Evolutionary conservation across 2,888 invertebrate genomes (phyloP).

Genomic region (Phyto melanocephala): DNA sequence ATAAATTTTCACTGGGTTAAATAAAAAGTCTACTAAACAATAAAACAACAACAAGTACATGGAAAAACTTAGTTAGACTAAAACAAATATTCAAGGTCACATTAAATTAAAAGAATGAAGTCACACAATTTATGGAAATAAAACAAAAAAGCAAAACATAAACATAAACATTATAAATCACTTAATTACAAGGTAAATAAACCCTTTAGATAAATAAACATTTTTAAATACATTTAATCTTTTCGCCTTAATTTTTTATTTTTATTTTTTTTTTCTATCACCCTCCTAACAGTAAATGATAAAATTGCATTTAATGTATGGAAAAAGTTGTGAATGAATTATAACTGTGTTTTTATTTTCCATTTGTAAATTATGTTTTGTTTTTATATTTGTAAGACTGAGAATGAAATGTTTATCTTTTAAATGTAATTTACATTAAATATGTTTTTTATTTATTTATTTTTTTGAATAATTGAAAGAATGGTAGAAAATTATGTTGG

Average conservation of each 20-base stretch:
- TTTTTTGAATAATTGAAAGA: not conserved
- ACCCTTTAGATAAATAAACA: slow-evolving; percentile 51
- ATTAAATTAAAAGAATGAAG: slow-evolving; percentile 49
- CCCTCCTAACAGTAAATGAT: not conserved
- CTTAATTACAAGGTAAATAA: slow-evolving; percentile 62
- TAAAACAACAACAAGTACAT: slow-evolving; percentile 15
- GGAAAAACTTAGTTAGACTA: slow-evolving; percentile 41
- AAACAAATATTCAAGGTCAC: slow-evolving; percentile 61
- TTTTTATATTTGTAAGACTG: slow-evolving; percentile 20
- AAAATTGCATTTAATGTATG: slow-evolving; percentile 31
- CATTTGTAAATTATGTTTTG: not conserved
- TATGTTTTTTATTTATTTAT: slow-evolving; percentile 61
- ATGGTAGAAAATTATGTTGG: not conserved
- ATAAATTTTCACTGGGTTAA: slow-evolving; percentile 47
- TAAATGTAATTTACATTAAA: slow-evolving; percentile 67
- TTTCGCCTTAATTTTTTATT: slow-evolving; percentile 29
- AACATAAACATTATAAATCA: slow-evolving; percentile 49
- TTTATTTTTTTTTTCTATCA: not conserved
- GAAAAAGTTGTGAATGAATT: slow-evolving; percentile 41
- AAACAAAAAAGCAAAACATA: not conserved
- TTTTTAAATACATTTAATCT: slow-evolving; percentile 59
- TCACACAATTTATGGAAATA: slow-evolving; percentile 23
- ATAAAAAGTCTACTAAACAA: slow-evolving; percentile 54
- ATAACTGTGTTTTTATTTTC: slow-evolving; percentile 13
- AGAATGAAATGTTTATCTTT: slow-evolving; percentile 64